Base-by-base conservation (phyloP, 2,888 invertebrate species). In the Tethea ocularis region DNA sequence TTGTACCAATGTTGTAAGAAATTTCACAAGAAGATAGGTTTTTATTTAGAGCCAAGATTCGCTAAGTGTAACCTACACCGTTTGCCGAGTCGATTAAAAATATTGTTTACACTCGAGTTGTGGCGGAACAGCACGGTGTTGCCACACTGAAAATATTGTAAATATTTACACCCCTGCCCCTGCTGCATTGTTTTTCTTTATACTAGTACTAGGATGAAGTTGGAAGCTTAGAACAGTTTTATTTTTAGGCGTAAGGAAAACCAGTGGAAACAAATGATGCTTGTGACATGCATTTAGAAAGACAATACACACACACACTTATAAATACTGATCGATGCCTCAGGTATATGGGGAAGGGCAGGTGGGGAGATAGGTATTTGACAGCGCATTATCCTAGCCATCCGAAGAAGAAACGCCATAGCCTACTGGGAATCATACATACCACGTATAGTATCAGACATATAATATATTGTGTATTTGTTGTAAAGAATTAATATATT, bases 11-110 rank as follows among this genome's bases (percentile, higher is more conserved):
- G 74, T 78, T 72, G 66, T 67, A 72, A 69, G 72, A 75, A 77
- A 75, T 74, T 76, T 71, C 71, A 68, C 66, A 66, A 64, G 69
- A 67, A 72, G 69, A 24, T 56, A n/a, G 57, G 33, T 51, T 57
- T 62, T 59, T 61, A 56, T 74, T 71, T 67, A 58, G 59, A 63
- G 71, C 63, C 62, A 64, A 77, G 75, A 80, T 82, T 80, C 68
- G 71, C 72, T 83, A 87, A 86, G 80, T 85, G 86, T 84, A 84
- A 88, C 77, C 72, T 76, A 87, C 80, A 83, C 82, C 78, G 87
- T 87, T 88, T 85, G 81, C 82, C 64, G 66, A 77, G 78, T 85
- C 86, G 89, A 89, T 90, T 90, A 88, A 87, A 89, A 87, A 84
- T 77, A 70, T 75, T 87, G 87, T 89, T 89, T 87, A 78, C 85